These are phyloP conservation scores for Albula goreensis DNA, from an alignment of 2,113 vertebrate species.

Conservation along the genomic window DNA sequence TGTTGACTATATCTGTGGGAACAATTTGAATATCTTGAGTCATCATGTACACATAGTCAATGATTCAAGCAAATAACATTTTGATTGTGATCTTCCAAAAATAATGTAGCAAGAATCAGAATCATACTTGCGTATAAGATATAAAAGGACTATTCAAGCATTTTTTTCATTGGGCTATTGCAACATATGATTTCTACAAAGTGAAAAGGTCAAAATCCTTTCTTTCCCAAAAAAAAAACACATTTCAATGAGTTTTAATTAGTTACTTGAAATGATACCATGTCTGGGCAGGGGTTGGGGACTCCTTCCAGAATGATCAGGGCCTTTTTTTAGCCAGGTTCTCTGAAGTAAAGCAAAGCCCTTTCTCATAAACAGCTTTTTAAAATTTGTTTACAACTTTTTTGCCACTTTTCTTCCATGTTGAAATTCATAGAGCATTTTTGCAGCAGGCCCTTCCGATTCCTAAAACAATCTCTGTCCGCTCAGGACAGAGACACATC, in stretches of 20 bases:
- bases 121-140: background rate
- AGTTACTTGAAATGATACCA: conserved; percentile 38
- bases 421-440: too few relatives aligned
- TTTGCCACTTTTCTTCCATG: background rate
- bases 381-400: background rate
- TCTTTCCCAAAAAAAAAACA: background rate
- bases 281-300: conserved; percentile 29
- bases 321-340: conserved; percentile 29
- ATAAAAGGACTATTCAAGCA: background rate
- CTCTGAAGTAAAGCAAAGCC: background rate
- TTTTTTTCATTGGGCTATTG: background rate
- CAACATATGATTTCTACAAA: background rate
- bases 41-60: too few relatives aligned
- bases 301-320: conserved; percentile 33
- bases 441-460: background rate
- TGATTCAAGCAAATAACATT: too few relatives aligned
- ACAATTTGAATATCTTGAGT: too few relatives aligned
- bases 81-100: background rate
- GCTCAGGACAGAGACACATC: background rate
- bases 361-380: background rate
- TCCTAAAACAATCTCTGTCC: background rate
- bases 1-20: too few relatives aligned
- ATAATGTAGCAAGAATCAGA: background rate
- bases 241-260: background rate
- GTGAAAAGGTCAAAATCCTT: background rate